Base-by-base conservation (phyloP, 2,888 invertebrate species). In the Nasonia oneida region DNA sequence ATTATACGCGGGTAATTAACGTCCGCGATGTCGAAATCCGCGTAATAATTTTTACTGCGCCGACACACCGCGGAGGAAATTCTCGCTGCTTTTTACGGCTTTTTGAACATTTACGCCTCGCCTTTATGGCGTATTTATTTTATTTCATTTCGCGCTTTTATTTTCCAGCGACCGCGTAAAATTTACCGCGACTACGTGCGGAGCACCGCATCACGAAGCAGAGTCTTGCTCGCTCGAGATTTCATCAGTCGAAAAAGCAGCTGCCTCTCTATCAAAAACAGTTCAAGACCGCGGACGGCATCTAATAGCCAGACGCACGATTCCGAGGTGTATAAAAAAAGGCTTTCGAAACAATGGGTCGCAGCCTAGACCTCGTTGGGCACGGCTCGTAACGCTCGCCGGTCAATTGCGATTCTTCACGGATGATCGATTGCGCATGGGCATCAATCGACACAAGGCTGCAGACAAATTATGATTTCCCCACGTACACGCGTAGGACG, bases 351-450 rank as follows among this genome's bases (percentile, higher is more conserved):
- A 81, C 81, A 73, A 80, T 80, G 73, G 73, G 50, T 50, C 64
- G 42, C 50, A 80, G 84, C 79, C 84, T 80, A 84, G 79, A 84
- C 84, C 79, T 75, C 79, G 47, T 84, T 84, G 76, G 33, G 80
- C 70, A 50, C 37, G 80, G 18, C 71, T 77, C 61, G 42, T 37
- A 39, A 71, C 39, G 33, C 23, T 23, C 53, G 47, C 8, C 53
- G 83, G 39, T 70, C 79, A 75, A 78, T 76, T 76, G 70, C 84
- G 64, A 80, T 77, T 80, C 74, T 53, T 70, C 74, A 67, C 79
- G 75, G 84, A 74, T 75, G 84, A 84, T 84, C 67, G 53, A 79
- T 75, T 67, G 53, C 67, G 39, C 53, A 61, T 33, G n/a, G 2
- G n/a, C 18, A 15, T 10, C 37, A 33, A 18, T 70, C 53, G 73